A percentile compares a stretch with the other conserved stretches of the same genome.
Conservation (phyloP, 2,888 invertebrate genomes). For the Junonia oenone region DNA sequence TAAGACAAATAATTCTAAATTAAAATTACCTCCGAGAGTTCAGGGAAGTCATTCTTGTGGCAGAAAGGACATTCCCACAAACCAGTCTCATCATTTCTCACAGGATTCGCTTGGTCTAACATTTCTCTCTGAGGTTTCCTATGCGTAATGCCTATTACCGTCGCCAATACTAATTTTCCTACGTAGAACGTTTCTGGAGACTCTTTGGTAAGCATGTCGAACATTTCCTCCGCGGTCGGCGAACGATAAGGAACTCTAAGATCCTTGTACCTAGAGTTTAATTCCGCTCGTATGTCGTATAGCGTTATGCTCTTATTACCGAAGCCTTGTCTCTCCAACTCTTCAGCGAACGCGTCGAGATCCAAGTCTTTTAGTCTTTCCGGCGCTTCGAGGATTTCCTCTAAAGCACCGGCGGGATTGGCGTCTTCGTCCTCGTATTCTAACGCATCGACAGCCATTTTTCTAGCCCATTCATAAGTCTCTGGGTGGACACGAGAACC, state of each 20-base stretch:
- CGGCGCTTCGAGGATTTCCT: conserved; percentile 97
- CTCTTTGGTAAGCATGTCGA: conserved; percentile 97
- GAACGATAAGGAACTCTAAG: conserved; percentile 87
- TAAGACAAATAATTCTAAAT: not conserved
- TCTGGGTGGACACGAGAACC: conserved; percentile 99
- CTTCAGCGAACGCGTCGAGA: conserved; percentile 98
- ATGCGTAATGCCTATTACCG: conserved; percentile 90
- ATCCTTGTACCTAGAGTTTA: conserved; percentile 96
- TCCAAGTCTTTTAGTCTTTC: conserved; percentile 97
- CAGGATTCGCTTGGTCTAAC: conserved; percentile 96
- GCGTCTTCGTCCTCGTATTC: conserved; percentile 98
- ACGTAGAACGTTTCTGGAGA: conserved; percentile 95
- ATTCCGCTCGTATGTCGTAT: conserved; percentile 97
- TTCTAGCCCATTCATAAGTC: conserved; percentile 99
- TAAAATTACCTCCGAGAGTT: conserved; percentile 88
- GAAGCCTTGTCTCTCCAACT: conserved; percentile 94
- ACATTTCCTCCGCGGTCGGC: conserved; percentile 91
- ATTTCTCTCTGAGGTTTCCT: conserved; percentile 95
- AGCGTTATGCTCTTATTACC: conserved; percentile 95
- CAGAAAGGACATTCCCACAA: conserved; percentile 99
- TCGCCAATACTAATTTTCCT: conserved; percentile 90
- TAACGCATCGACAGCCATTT: conserved; percentile 99
- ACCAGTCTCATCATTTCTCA: conserved; percentile 95
- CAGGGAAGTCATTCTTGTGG: conserved; percentile 96
- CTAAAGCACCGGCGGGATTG: conserved; percentile 97